Base-by-base conservation (phyloP, 2,888 invertebrate genomes). In the Stenurella melanura region DNA sequence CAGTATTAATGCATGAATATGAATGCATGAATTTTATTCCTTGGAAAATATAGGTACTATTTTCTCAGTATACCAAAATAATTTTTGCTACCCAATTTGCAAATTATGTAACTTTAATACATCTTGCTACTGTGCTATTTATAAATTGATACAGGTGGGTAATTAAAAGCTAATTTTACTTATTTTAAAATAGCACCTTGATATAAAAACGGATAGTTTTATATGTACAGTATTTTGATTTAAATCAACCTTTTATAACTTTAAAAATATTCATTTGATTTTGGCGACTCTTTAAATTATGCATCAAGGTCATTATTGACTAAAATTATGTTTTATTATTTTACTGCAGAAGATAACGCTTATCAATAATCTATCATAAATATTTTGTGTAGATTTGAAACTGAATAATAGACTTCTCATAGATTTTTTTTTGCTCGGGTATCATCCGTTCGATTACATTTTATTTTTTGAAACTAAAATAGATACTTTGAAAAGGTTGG, bases 101-200 rank as follows among this genome's bases (percentile, higher is more conserved):
- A 10, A 42, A 54, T 56, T 18, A 38, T 12, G 54, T 11, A 12
- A 60, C 7, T 17, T 67, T 67, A 50, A n/a, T 56, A 69, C 15
- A 26, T 69, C 42, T 42, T 15, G 42, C 26, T 54, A 18, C 21
- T 9, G 15, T 18, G 50, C 42, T 19, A 61, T 61, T 61, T 61
- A 18, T 61, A 61, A 26, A 61, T 61, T 26, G 15, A 26, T 61
- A 61, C 60, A 61, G 60, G 60, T 61, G 60, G 60, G 12, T 21
- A 9, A 26, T 6, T 15, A 38, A 38, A 11, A 11, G 42, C 9
- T 19, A 66, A 50, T 19, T 42, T 66, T 19, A 42, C 0, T 12
- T 42, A 15, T 12, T 0, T 42, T 42, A 42, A 42, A 42, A 42
- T 42, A 42, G 42, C 7, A 7, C 42, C 1, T 42, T 42, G 42